These are phyloP conservation scores for Centropyge bicolor DNA, from an alignment of 2,797 vertebrate genomes.

Conservation along the genomic window DNA sequence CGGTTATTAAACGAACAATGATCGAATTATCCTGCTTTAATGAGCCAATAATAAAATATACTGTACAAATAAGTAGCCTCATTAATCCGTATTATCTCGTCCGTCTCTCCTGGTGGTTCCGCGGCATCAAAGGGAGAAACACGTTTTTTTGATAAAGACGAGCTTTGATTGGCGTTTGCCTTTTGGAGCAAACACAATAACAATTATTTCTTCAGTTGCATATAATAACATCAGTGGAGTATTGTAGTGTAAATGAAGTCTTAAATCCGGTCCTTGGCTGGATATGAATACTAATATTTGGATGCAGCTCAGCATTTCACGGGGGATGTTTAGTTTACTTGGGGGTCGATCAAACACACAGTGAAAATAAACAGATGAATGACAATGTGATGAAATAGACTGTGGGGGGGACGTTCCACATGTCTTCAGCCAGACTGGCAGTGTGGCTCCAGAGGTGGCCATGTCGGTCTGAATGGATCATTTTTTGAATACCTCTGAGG, in stretches of 20 bases:
- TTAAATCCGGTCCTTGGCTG: slow-evolving; percentile 1
- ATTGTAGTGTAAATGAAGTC: slow-evolving; percentile 21
- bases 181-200: slow-evolving; percentile 14
- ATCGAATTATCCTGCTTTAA: slow-evolving; percentile 31
- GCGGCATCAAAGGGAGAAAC: slow-evolving; percentile 12
- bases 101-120: slow-evolving; percentile 12
- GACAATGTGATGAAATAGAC: background rate
- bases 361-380: slow-evolving; percentile 9
- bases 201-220: slow-evolving; percentile 19
- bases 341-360: background rate
- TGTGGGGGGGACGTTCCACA: background rate
- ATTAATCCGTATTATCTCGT: slow-evolving; percentile 31
- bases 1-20: slow-evolving; percentile 25
- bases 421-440: background rate
- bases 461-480: background rate
- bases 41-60: slow-evolving; percentile 22
- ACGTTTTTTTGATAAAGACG: background rate
- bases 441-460: background rate
- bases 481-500: too few species aligned
- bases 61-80: slow-evolving; percentile 1
- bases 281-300: slow-evolving; percentile 20
- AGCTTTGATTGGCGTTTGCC: slow-evolving; percentile 21
- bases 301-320: background rate
- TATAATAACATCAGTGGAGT: slow-evolving; percentile 17
- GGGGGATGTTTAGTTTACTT: slow-evolving; percentile 1